Evolutionary conservation across 1,140 invertebrate genomes (phyloP), one percentile per base, ranked within the genome.

Genomic region (Dreissena polymorpha): DNA sequence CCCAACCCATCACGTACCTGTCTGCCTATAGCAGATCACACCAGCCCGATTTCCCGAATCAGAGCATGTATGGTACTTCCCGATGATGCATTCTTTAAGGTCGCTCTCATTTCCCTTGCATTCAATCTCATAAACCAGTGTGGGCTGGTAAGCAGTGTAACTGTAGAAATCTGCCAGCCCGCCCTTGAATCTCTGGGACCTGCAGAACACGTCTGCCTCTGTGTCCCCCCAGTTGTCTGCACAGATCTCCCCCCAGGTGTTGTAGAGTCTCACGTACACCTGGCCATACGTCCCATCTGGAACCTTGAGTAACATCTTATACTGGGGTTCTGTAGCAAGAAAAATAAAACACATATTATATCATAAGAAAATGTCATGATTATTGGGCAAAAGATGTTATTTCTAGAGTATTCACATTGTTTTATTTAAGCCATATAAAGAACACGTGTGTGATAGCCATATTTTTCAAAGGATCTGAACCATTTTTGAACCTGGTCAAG

Each of bases 231-330:
- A 83, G 18, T 71, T 51, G 27, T 67, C 60, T 10, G 55, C 51
- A 23, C 72, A 74, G 21, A 74, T 69, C 68, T 74, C 70, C 21
- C 72, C 72, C 70, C 80, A 83, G 10, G 55, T 69, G 53, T 75
- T 18, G 14, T 60, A 23, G 21, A 63, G 16, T 18, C 67, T 39
- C 10, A 75, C 71, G 27, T 74, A 60, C 14, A 83, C 64, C 68
- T 60, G 70, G 10, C 80, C 70, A 49, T 68, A 83, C 16, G 49
- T 51, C 8, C 60, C 39, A 18, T 74, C 71, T 23, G 72, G 51
- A 5, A 21, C 49, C 18, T 67, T 71, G 8, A 63, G 53, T 10
- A 83, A 39, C 0, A 83, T 55, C 49, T 68, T 29, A n/a, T 53
- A 74, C 51, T 50, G 0, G 6, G 63, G 51, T 55, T 25, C 51